Evolutionary conservation across 1,140 invertebrate species (phyloP), one percentile per base, ranked within the genome.

Genomic region (Phymastichus coffea): DNA sequence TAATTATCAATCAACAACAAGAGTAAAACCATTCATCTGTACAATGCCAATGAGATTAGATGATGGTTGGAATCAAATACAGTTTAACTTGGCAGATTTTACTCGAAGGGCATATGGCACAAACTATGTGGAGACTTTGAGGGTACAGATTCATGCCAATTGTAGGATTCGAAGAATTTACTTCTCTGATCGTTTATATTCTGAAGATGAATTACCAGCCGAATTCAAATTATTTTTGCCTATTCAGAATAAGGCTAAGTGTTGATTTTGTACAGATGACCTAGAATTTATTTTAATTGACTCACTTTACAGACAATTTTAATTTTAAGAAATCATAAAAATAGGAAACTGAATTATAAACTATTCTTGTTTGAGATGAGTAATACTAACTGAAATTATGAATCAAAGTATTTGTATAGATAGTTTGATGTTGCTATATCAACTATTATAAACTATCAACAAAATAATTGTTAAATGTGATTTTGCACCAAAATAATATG

Each of bases 31-130:
- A 40, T 99, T 98, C 73, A 98, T 98, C 67, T 99, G 97, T 79
- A 99, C 97, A 37, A 99, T 99, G 97, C 97, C 97, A 14, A 95
- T 99, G 91, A 85, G 96, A 65, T 75, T 99, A 53, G 97, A 99
- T 74, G 95, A 98, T 75, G 96, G 97, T 12, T 99, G 98, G 97
- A 99, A 99, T 81, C 88, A 93, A 79, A 94, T 98, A 66, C 97
- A 99, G 78, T 99, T 99, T 74, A 99, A 99, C 79, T 82, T 99
- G 46, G 94, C 96, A 38, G 98, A 99, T 81, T 99, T 99, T 74
- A 98, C 96, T 8, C 83, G 95, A 66, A 82, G 97, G 67, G 98
- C 98, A 1, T 99, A 99, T 79, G 98, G 98, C 14, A 99, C 97
- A 14, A 99, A 98, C 82, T 99, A 99, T 80, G 94, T 99, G 30